A percentile compares a stretch with the other conserved stretches of the same genome.
These are phyloP conservation scores for Drosophila bocqueti DNA, from an alignment of 1,140 invertebrate genomes.

Conservation along the genomic window DNA sequence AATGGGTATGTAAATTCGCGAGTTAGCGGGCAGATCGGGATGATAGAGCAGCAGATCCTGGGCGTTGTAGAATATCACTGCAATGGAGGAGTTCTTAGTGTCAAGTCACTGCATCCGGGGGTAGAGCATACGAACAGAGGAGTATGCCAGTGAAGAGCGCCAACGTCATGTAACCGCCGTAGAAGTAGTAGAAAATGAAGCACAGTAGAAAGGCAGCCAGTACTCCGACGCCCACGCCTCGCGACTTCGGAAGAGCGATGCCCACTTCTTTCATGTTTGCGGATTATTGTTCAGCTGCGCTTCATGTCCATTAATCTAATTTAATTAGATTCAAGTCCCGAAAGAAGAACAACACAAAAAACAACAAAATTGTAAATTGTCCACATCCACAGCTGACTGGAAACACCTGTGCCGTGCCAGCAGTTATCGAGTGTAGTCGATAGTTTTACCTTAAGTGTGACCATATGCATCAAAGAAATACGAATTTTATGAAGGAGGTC, in stretches of 20 bases:
- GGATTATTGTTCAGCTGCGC: slow-evolving; percentile 28
- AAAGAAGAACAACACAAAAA: slow-evolving; percentile 17
- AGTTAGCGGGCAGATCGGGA: slow-evolving; percentile 94
- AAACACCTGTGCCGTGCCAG: slow-evolving; percentile 31
- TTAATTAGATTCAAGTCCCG: slow-evolving; percentile 36
- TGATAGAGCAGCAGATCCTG: slow-evolving; percentile 95
- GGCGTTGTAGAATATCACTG: slow-evolving; percentile 93
- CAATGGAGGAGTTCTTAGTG: background rate
- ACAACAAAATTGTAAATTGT: slow-evolving; percentile 28
- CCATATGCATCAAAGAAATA: background rate
- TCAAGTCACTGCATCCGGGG: background rate
- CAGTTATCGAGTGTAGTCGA: slow-evolving; percentile 10
- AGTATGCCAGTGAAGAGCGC: slow-evolving; percentile 89
- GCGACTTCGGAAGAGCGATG: slow-evolving; percentile 74
- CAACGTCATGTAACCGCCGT: slow-evolving; percentile 91
- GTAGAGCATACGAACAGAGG: slow-evolving; percentile 87
- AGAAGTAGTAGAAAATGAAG: slow-evolving; percentile 92
- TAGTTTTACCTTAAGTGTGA: background rate
- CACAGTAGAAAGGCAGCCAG: slow-evolving; percentile 63
- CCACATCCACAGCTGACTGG: slow-evolving; percentile 26
- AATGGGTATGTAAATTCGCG: slow-evolving; percentile 93
- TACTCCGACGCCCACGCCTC: slow-evolving; percentile 68
- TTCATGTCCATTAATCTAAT: slow-evolving; percentile 48
- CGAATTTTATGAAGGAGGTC: background rate
- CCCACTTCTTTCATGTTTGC: slow-evolving; percentile 76